A percentile compares a stretch with the other conserved stretches of the same genome.
phyloP scores from a whole-genome alignment of 2,888 invertebrate species.

The Shargacucullia verbasci region DNA sequence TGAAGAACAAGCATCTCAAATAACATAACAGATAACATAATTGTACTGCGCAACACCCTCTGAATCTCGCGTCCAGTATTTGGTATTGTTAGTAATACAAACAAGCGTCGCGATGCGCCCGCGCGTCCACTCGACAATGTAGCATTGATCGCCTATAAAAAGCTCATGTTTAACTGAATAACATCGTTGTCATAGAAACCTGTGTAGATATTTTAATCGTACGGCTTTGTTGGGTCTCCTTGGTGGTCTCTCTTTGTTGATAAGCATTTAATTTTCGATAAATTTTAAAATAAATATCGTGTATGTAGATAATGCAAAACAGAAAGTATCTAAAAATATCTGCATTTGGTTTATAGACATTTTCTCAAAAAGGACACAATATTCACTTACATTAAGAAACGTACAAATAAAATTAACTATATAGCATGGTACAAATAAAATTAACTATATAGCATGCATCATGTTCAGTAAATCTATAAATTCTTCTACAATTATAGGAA shows the following conservation, averaged over 20 bases:
- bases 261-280: slow-evolving; percentile 65
- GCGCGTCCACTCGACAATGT: slow-evolving; percentile 59
- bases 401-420: no score
- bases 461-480: no score
- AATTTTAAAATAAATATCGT: not conserved
- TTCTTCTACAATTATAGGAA: no score
- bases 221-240: slow-evolving; percentile 41
- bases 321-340: not conserved
- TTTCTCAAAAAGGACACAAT: no score
- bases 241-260: slow-evolving; percentile 76
- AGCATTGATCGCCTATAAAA: slow-evolving; percentile 71
- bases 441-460: no score
- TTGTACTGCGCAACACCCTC: not conserved
- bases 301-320: not conserved
- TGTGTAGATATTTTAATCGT: slow-evolving; percentile 52
- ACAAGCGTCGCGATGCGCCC: slow-evolving; percentile 40
- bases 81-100: slow-evolving; percentile 56
- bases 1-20: no score
- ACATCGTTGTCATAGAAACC: slow-evolving; percentile 72
- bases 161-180: slow-evolving; percentile 73
- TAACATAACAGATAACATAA: no score
- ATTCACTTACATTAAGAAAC: no score
- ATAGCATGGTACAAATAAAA: no score
- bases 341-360: no score
- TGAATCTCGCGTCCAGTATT: slow-evolving; percentile 27